Evolutionary conservation across 2,797 vertebrate species (phyloP), one percentile per base, ranked within the genome.

Genomic region (Sebastes flavidus): DNA sequence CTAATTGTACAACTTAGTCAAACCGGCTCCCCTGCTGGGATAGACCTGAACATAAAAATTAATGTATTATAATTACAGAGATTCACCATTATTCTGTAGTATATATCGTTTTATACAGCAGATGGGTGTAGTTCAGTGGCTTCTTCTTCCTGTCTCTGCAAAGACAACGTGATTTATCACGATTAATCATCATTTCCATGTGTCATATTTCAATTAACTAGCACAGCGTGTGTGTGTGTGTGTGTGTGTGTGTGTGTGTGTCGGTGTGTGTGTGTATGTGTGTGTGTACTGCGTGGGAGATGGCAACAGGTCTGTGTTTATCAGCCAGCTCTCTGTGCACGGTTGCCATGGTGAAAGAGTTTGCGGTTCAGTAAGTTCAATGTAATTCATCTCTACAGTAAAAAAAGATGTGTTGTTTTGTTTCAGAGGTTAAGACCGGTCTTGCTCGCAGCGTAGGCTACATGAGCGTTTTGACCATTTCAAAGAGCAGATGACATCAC

Each of bases 281-380:
- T 83, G 49, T 81, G 63, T 65, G 36, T 70, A 38, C 18, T 79
- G 60, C 30, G 72, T 81, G 65, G 78, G 86, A 81, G 86, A 87
- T 58, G 63, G 89, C 88, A 95, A 93, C 90, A 93, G 90, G 91
- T 94, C 78, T 84, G 74, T 85, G 88, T 89, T 91, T 68, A 69
- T 87, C 65, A 66, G 42, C 69, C 34, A 27, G 66, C 78, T 90
- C 80, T 75, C 81, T 78, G 77, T 86, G 61, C 84, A 63, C 30
- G 75, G 93, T 95, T 95, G 91, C 93, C 91, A 95, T 94, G 89
- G 94, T 73, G 79, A 90, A 56, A 54, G 61, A 84, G 65, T 79
- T 79, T 65, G 49, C 73, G 66, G 84, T 87, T 89, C 60, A 83
- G 2, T 59, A 56, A 76, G 56, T 82, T 84, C 59, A 69, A 8